These are phyloP conservation scores for Zalophus californianus DNA, from an alignment of 2,797 vertebrate genomes.

Conservation along the genomic window DNA sequence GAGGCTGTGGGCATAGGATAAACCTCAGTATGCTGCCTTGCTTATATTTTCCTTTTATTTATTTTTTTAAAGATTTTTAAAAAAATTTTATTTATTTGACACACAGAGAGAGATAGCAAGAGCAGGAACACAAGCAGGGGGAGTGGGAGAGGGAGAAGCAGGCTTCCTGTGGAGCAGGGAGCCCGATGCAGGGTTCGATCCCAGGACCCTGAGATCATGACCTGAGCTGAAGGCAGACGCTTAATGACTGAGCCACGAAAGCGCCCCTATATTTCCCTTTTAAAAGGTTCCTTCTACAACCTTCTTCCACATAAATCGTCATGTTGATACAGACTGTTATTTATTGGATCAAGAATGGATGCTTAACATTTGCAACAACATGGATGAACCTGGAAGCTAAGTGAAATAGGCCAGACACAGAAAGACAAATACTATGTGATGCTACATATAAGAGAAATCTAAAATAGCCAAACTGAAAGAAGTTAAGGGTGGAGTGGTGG, in stretches of 20 bases:
- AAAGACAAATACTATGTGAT: neutral
- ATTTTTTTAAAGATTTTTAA: too few relatives aligned
- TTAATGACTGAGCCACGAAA: too few relatives aligned
- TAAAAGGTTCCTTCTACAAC: neutral
- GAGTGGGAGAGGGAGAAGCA: too few relatives aligned
- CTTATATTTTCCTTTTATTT: neutral
- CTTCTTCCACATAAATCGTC: neutral
- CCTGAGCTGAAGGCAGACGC: too few relatives aligned
- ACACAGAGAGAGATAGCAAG: too few relatives aligned
- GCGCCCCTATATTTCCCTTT: neutral
- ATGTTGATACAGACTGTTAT: neutral
- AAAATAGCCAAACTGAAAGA: slow-evolving; percentile 22
- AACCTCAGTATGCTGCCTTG: neutral
- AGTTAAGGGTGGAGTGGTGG: neutral
- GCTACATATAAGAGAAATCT: neutral
- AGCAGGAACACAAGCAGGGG: too few relatives aligned
- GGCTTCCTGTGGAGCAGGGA: too few relatives aligned
- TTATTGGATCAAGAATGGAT: neutral
- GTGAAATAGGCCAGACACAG: neutral
- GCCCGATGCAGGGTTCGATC: too few relatives aligned
- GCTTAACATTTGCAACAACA: slow-evolving; percentile 3
- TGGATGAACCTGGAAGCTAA: neutral
- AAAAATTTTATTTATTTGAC: too few relatives aligned
- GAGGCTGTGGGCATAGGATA: neutral
- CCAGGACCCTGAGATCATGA: too few relatives aligned